Conservation (phyloP, 2,113 vertebrate genomes). For the Choloepus hoffmanni region DNA sequence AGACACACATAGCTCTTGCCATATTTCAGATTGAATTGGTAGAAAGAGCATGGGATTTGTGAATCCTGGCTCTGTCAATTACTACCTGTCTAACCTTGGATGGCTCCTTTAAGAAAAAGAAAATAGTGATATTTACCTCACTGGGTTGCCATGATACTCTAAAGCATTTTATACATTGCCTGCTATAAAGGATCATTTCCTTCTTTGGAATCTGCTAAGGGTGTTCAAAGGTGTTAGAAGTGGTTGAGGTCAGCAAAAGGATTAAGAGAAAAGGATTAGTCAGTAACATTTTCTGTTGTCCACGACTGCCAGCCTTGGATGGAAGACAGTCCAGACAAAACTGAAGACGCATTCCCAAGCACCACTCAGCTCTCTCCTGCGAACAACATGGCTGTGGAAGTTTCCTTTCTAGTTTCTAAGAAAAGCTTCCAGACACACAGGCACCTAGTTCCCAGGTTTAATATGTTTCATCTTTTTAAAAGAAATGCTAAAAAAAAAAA, state of each 20-base stretch:
- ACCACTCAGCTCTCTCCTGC: neutral
- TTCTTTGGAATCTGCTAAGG: neutral
- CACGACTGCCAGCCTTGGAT: neutral
- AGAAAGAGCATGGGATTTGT: neutral
- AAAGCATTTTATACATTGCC: neutral
- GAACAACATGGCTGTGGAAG: neutral
- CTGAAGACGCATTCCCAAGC: neutral
- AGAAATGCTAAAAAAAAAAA: neutral
- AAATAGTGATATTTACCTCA: neutral
- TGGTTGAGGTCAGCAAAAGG: neutral
- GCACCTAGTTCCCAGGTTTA: neutral
- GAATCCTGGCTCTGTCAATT: neutral
- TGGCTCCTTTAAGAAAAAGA: slow-evolving; percentile 13
- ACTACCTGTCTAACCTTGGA: neutral
- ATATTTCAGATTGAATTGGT: neutral
- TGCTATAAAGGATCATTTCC: neutral
- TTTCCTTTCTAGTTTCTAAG: neutral
- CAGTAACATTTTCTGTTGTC: neutral
- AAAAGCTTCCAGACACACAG: neutral
- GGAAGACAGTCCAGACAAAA: neutral
- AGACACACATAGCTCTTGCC: neutral
- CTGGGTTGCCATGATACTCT: neutral
- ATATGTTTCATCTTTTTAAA: neutral
- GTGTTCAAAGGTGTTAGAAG: neutral
- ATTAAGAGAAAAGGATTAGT: neutral